phyloP scores from a whole-genome alignment of 2,797 vertebrate genomes.

The Sebastes itinus region DNA sequence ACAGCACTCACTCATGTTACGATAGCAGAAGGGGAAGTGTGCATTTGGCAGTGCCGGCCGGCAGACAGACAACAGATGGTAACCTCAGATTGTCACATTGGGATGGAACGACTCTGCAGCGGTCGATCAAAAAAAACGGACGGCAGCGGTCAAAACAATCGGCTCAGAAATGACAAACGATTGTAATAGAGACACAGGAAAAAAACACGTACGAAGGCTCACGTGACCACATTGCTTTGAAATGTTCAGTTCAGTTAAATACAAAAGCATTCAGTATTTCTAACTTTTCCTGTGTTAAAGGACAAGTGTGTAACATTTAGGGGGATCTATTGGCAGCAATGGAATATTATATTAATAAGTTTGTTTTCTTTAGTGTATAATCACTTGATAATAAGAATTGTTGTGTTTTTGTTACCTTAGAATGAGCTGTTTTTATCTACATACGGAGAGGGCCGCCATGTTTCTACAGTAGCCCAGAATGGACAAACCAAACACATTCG shows the following conservation, averaged over 20 bases:
- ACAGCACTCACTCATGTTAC: background rate
- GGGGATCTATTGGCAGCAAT: too few relatives aligned
- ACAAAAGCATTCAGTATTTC: background rate
- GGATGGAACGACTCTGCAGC: background rate
- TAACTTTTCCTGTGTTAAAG: background rate
- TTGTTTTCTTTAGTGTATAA: too few relatives aligned
- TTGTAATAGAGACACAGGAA: background rate
- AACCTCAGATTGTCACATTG: background rate
- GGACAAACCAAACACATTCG: too few relatives aligned
- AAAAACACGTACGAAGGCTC: too few relatives aligned
- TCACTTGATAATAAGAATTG: too few relatives aligned
- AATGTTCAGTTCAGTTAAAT: background rate
- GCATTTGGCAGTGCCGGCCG: background rate
- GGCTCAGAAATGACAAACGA: background rate
- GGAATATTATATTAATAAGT: too few relatives aligned
- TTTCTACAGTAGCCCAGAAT: too few relatives aligned
- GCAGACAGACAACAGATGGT: slow-evolving; percentile 19
- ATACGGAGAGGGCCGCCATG: too few relatives aligned
- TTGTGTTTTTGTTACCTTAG: too few relatives aligned
- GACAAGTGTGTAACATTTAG: too few relatives aligned
- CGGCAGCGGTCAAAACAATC: background rate
- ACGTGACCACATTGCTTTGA: background rate
- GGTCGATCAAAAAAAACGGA: background rate
- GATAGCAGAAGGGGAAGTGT: background rate
- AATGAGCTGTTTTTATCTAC: too few relatives aligned